Evolutionary conservation across 2,797 vertebrate species (phyloP).

Genomic region (Hephaestus fuliginosus): DNA sequence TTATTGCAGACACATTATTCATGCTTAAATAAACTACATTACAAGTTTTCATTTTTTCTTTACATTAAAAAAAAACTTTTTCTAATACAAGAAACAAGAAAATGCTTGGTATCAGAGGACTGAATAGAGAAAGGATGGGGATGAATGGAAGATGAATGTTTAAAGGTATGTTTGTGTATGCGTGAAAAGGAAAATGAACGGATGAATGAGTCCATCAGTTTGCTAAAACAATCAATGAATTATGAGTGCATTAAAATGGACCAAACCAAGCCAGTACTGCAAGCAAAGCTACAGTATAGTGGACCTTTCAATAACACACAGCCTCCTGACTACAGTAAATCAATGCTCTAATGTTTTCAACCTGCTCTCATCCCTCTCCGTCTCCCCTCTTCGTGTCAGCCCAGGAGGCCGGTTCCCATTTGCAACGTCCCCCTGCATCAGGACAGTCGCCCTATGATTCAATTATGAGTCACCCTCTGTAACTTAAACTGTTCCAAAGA

Average conservation of each 20-base stretch:
- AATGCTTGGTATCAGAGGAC: background rate
- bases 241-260: slow-evolving; percentile 35
- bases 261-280: slow-evolving; percentile 16
- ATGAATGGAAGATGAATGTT: background rate
- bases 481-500: slow-evolving; percentile 54
- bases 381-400: slow-evolving; percentile 35
- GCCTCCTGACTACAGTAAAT: slow-evolving; percentile 32
- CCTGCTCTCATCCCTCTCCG: slow-evolving; percentile 28
- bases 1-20: background rate
- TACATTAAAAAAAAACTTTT: background rate
- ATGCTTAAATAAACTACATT: background rate
- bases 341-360: slow-evolving; percentile 28
- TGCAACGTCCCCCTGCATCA: slow-evolving; percentile 31
- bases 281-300: slow-evolving; percentile 22
- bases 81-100: background rate
- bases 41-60: background rate
- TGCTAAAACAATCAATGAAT: slow-evolving; percentile 40
- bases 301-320: slow-evolving; percentile 23
- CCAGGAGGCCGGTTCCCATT: slow-evolving; percentile 34
- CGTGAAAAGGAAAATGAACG: slow-evolving; percentile 14
- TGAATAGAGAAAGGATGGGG: background rate
- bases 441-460: slow-evolving; percentile 53
- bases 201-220: slow-evolving; percentile 13
- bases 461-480: slow-evolving; percentile 58
- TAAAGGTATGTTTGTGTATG: background rate